A percentile compares a stretch with the other conserved stretches of the same genome.
These are phyloP conservation scores for Clusia tigrina DNA, from an alignment of 2,888 invertebrate species.

Conservation along the genomic window DNA sequence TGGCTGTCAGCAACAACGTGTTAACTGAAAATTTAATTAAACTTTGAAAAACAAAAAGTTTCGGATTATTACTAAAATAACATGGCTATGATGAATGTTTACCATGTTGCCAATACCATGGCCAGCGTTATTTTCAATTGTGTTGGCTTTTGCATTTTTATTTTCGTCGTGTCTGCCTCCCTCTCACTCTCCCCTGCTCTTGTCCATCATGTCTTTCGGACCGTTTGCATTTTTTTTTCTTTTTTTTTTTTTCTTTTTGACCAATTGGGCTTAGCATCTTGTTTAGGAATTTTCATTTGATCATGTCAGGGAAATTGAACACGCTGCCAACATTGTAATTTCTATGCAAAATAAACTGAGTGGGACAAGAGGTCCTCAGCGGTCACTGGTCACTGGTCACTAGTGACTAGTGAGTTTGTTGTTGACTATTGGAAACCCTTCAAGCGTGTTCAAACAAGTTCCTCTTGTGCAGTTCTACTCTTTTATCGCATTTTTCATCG, in stretches of 20 bases:
- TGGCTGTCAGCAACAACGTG: constrained; percentile 35
- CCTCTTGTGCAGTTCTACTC: background rate
- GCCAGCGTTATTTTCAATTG: constrained; percentile 42
- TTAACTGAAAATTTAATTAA: constrained; percentile 49
- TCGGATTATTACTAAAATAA: constrained; percentile 34
- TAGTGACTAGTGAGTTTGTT: too few relatives aligned
- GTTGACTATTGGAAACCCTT: too few relatives aligned
- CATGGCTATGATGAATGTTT: constrained; percentile 41
- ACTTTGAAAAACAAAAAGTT: constrained; percentile 37
- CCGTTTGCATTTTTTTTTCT: constrained; percentile 7
- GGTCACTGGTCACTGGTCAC: too few relatives aligned
- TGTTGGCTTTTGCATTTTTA: constrained; percentile 42
- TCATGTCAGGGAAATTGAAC: constrained; percentile 32
- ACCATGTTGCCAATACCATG: background rate
- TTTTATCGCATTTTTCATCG: background rate
- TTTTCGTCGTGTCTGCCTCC: constrained; percentile 12
- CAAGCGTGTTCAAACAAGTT: too few relatives aligned
- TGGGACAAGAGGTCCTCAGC: background rate
- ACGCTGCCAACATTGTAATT: constrained; percentile 28
- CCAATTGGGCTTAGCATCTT: constrained; percentile 14
- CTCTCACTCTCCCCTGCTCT: background rate
- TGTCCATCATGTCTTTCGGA: background rate
- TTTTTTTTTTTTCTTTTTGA: constrained; percentile 1
- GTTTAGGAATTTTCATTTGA: constrained; percentile 19
- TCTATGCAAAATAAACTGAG: constrained; percentile 23